phyloP scores from a whole-genome alignment of 1,140 invertebrate species.

The Heterodera schachtii region DNA sequence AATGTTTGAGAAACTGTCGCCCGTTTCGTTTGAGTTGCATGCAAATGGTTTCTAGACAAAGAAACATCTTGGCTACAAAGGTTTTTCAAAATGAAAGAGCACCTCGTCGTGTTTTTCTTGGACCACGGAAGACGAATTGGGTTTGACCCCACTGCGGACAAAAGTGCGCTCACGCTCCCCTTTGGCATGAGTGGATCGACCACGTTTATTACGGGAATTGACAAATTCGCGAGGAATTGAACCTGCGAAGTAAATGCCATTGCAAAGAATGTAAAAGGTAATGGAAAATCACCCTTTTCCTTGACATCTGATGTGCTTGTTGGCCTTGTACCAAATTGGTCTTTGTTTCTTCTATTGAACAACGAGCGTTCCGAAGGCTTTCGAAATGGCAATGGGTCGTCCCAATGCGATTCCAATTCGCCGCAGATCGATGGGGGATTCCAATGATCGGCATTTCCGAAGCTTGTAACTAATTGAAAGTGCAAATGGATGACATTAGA shows the following conservation, averaged over 20 bases:
- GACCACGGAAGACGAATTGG: neutral
- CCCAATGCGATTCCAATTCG: constrained; percentile 36
- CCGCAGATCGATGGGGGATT: constrained; percentile 22
- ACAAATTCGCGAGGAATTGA: constrained; percentile 41
- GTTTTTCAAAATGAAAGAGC: neutral
- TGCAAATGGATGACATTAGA: too few relatives aligned
- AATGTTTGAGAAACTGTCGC: constrained; percentile 58
- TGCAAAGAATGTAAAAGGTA: constrained; percentile 6
- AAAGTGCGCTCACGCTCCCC: neutral
- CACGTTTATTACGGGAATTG: constrained; percentile 28
- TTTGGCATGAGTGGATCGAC: neutral
- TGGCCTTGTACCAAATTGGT: neutral
- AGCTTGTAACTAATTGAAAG: neutral
- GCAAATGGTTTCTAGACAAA: neutral
- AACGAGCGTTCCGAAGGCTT: neutral
- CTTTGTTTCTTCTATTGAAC: neutral
- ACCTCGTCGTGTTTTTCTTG: neutral
- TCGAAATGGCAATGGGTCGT: constrained; percentile 6
- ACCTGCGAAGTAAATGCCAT: neutral
- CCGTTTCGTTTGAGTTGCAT: neutral
- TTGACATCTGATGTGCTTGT: constrained; percentile 9
- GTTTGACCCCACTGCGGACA: neutral
- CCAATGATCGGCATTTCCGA: constrained; percentile 12
- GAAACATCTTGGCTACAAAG: neutral
- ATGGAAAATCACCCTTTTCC: constrained; percentile 10